Percentiles rank a stretch among this genome's conserved stretches.
Evolutionary conservation across 2,113 vertebrate species (phyloP).

Genomic region (Oreochromis aureus): DNA sequence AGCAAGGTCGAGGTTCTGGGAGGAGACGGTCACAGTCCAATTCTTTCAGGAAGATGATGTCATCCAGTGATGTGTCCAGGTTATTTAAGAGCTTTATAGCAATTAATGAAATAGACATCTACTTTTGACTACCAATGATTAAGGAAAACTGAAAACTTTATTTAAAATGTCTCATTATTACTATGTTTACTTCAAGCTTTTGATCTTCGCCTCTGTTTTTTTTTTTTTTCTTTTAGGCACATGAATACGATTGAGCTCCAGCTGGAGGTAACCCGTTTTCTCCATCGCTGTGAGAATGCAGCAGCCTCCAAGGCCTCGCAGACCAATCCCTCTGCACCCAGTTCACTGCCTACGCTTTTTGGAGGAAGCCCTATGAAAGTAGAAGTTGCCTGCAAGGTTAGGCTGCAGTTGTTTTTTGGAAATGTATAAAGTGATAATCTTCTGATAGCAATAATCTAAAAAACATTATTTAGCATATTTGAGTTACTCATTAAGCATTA

Average conservation of each 20-base stretch:
- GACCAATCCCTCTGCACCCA: conserved; percentile 42
- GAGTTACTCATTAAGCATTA: background rate
- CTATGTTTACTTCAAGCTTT: background rate
- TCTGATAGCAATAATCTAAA: background rate
- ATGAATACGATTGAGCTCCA: conserved; percentile 96
- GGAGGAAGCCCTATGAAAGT: conserved; percentile 87
- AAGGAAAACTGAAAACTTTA: background rate
- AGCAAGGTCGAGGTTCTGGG: conserved; percentile 74
- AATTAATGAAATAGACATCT: background rate
- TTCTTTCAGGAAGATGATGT: conserved; percentile 92
- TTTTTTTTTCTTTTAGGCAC: conserved; percentile 69
- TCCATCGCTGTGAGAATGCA: conserved; percentile 85
- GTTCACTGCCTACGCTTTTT: conserved; percentile 84
- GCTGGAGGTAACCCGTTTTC: conserved; percentile 94
- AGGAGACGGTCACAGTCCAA: conserved; percentile 74
- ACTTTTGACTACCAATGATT: background rate
- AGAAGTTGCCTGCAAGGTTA: conserved; percentile 93
- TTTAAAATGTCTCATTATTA: background rate
- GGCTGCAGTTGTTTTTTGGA: rapidly evolving
- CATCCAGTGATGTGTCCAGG: conserved; percentile 89
- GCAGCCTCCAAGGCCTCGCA: conserved; percentile 61
- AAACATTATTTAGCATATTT: background rate
- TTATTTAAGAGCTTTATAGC: conserved; percentile 30
- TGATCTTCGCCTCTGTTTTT: background rate
- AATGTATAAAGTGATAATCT: background rate